Conservation (phyloP, 2,113 vertebrate species). For the Upupa epops region DNA sequence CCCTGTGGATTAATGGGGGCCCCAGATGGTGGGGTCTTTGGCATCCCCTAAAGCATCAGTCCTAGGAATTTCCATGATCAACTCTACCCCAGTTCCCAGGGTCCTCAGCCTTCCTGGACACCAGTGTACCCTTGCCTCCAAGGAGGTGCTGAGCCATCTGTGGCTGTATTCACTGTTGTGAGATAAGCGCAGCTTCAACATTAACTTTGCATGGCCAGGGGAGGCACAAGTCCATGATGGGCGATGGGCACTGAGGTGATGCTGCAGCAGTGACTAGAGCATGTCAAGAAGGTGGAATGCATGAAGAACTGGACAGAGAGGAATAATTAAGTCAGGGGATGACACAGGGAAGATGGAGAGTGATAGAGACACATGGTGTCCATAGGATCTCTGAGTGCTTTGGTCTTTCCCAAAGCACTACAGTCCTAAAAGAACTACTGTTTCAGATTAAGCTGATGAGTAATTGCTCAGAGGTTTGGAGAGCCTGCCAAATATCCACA, state of each 20-base stretch:
- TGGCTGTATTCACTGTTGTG: neutral
- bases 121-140: neutral
- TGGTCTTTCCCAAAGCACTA: constrained; percentile 12
- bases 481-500: neutral
- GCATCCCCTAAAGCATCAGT: neutral
- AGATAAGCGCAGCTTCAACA: neutral
- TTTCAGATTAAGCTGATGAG: neutral
- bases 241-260: neutral
- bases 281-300: neutral
- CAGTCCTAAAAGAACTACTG: neutral
- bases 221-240: neutral
- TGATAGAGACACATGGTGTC: neutral
- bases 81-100: neutral
- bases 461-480: neutral
- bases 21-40: neutral
- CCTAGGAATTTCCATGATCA: neutral
- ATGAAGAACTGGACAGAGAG: neutral
- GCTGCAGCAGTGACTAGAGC: neutral
- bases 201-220: neutral
- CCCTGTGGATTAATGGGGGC: neutral
- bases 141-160: neutral
- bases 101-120: neutral
- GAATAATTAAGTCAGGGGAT: neutral
- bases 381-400: neutral
- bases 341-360: neutral